Percentiles rank a stretch among this genome's conserved stretches.
phyloP scores from a whole-genome alignment of 2,797 vertebrate genomes.

The Dendrocincla fuliginosa region DNA sequence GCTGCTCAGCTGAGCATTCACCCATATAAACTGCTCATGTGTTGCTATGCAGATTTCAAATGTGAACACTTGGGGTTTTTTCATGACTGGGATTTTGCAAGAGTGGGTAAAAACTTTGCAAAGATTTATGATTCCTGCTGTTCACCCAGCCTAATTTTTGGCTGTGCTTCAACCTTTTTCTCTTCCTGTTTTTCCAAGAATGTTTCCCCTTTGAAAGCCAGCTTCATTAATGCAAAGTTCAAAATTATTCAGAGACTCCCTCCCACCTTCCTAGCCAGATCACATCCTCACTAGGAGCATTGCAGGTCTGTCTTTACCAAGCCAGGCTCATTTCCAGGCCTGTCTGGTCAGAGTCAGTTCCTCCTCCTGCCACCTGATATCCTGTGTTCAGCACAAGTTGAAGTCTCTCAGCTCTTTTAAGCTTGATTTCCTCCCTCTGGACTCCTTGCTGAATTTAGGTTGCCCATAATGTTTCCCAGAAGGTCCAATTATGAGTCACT shows the following conservation, averaged over 20 bases:
- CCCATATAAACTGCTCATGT: neutral
- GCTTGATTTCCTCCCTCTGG: neutral
- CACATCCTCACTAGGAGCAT: neutral
- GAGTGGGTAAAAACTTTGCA: neutral
- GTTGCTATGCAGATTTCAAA: neutral
- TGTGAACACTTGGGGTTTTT: neutral
- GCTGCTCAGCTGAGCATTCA: neutral
- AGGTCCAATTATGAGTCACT: constrained; percentile 35
- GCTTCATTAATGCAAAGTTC: constrained; percentile 24
- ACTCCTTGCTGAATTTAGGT: constrained; percentile 31
- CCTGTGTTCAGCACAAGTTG: neutral
- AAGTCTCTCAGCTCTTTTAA: constrained; percentile 22
- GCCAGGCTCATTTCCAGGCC: neutral
- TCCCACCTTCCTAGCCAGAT: neutral
- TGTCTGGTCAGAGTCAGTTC: neutral
- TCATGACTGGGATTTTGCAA: neutral
- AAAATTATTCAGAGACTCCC: neutral
- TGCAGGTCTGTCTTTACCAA: neutral
- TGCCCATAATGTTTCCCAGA: constrained; percentile 46
- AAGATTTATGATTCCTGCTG: constrained; percentile 45
- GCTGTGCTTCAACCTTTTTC: constrained; percentile 20
- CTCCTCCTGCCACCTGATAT: constrained; percentile 23
- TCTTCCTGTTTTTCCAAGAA: constrained; percentile 57
- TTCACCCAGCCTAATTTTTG: constrained; percentile 21
- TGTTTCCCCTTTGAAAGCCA: neutral